Base-by-base conservation (phyloP, 1,140 invertebrate species). In the Diachasmimorpha longicaudata region DNA sequence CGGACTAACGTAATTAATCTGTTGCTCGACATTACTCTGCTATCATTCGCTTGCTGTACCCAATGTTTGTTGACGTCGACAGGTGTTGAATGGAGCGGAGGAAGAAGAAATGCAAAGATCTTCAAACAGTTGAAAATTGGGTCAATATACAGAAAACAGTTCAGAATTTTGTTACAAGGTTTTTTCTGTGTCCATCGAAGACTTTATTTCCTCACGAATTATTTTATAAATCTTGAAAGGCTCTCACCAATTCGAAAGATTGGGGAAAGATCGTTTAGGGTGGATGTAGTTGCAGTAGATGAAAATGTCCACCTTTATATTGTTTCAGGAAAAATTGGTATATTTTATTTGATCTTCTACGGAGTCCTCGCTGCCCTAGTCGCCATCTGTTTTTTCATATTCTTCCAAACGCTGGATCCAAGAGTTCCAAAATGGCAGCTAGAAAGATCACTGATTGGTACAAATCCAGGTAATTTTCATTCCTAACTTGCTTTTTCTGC, bases 261-360 rank as follows among this genome's bases (percentile, higher is more conserved):
- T 3, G 6, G 6, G 31, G 31, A 31, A 2, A 31, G 31, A 31
- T 31, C 31, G 31, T 6, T 3, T 31, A 31, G 2, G 2, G 31
- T 31, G 2, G 2, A 6, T 31, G 31, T 6, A 3, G 31, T 31
- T 31, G 6, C 11, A 42, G 13, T 11, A 9, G 39, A 42, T 6
- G 4, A 42, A 11, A 42, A 42, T 42, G 4, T 42, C 13, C 39
- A 3, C 11, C 4, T 42, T 42, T 42, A 42, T 42, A 79, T 87
- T 82, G 74, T 87, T 85, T 0, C 91, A 97, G 96, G 93, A 68
- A 97, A 97, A 91, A 97, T 98, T 86, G 93, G 93, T 39, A 86
- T 96, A 16, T 99, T 98, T 91, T 98, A 98, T 89, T 89, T 96
- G 78, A 93, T 96, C 82, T 98, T 97, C 90, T 98, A 98, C 88